Evolutionary conservation across 1,140 invertebrate species (phyloP).

Genomic region (Orchesella cincta): DNA sequence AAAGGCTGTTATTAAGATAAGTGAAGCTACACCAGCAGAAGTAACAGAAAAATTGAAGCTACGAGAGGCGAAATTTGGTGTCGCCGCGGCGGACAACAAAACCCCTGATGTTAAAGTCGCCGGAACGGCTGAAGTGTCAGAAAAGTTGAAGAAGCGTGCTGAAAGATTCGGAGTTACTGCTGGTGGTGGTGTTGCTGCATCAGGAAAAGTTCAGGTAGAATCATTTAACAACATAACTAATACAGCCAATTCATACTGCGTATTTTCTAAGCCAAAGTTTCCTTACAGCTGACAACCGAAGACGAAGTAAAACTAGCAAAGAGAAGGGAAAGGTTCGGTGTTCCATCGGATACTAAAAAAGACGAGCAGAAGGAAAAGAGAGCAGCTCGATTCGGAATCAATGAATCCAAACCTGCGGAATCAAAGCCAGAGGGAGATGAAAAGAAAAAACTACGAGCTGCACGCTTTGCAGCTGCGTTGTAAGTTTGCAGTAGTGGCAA

Average conservation of each 20-base stretch:
- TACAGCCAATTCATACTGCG: too few species aligned
- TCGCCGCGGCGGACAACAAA: neutral
- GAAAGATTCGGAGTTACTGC: conserved; percentile 30
- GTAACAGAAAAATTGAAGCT: conserved; percentile 20
- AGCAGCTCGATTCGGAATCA: neutral
- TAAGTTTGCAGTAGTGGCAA: conserved; percentile 23
- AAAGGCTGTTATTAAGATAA: conserved; percentile 29
- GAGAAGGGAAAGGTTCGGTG: conserved; percentile 36
- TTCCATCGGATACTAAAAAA: conserved; percentile 26
- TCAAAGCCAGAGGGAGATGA: conserved; percentile 30
- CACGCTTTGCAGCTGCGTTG: conserved; percentile 27
- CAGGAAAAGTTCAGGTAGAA: too few species aligned
- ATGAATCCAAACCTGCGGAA: neutral
- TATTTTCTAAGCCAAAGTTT: too few species aligned
- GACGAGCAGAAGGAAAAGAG: conserved; percentile 35
- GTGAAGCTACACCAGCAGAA: neutral
- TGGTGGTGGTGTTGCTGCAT: neutral
- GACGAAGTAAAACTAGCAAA: conserved; percentile 34
- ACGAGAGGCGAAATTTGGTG: conserved; percentile 31
- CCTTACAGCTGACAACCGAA: neutral
- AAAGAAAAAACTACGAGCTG: conserved; percentile 25
- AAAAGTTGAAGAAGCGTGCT: conserved; percentile 31
- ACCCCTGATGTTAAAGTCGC: neutral
- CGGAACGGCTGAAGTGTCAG: neutral
- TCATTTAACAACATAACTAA: too few species aligned